A percentile compares a stretch with the other conserved stretches of the same genome.
Evolutionary conservation across 1,140 invertebrate genomes (phyloP).

Genomic region (Drosophila punjabiensis): DNA sequence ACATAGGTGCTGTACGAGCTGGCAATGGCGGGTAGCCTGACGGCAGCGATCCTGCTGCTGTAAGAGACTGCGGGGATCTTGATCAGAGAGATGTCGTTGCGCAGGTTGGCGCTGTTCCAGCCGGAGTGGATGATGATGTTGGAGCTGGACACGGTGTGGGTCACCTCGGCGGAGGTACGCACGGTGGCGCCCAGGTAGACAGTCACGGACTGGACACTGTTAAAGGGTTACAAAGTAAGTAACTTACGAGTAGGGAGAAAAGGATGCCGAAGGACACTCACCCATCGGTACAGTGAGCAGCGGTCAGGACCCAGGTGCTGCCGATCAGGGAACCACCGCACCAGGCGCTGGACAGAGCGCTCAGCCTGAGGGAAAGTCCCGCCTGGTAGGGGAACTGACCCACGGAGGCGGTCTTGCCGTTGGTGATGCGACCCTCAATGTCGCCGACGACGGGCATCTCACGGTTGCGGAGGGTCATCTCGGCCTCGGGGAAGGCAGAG

Average conservation of each 20-base stretch:
- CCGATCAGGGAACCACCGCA: constrained; percentile 87
- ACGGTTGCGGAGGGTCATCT: constrained; percentile 45
- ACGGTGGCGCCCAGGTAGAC: constrained; percentile 71
- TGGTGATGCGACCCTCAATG: constrained; percentile 79
- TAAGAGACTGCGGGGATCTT: constrained; percentile 43
- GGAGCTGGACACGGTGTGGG: constrained; percentile 17
- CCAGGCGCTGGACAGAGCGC: constrained; percentile 48
- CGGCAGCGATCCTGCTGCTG: constrained; percentile 34
- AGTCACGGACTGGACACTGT: constrained; percentile 57
- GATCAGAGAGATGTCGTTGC: constrained; percentile 78
- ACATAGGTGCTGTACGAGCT: constrained; percentile 66
- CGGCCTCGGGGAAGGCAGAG: constrained; percentile 53
- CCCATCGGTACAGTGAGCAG: constrained; percentile 74
- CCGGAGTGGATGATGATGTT: constrained; percentile 57
- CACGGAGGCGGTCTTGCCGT: constrained; percentile 59
- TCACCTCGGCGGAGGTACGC: constrained; percentile 59
- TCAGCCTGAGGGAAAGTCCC: constrained; percentile 70
- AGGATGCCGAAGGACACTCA: constrained; percentile 18
- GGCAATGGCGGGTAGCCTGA: constrained; percentile 48
- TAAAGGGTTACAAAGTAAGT: background rate
- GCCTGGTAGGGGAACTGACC: constrained; percentile 85
- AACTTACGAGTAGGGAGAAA: background rate
- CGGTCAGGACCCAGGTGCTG: constrained; percentile 55
- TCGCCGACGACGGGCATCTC: constrained; percentile 58
- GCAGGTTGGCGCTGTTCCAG: constrained; percentile 59